Base-by-base conservation (phyloP, 2,888 invertebrate genomes). In the Lasioglossum lativentre region DNA sequence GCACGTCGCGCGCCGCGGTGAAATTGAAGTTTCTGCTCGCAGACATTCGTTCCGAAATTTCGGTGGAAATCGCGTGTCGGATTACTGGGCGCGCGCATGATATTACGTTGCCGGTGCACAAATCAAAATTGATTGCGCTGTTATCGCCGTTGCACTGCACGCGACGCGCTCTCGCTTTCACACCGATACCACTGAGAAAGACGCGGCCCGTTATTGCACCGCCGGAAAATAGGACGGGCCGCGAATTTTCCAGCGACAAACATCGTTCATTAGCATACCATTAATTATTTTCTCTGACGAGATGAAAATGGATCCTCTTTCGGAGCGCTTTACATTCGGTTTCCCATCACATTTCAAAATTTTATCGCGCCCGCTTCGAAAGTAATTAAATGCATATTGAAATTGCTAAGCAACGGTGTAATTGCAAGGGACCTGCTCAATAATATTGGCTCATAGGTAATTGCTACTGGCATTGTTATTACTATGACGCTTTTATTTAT, bases 121-220 rank as follows among this genome's bases (percentile, higher is more conserved):
- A 85, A 85, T 85, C 78, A 63, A 71, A 85, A 85, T 85, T 85
- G 84, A 85, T 85, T 66, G 78, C 85, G 19, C 47, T 70, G 84
- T 84, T 83, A 73, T 83, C 76, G 59, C 19, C 38, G 83, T 59
- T 47, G n/a, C 70, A 45, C 27, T 56, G 79, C 27, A 30, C 40
- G 78, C 78, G 72, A 34, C 66, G 56, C 73, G 56, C 40, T 70
- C 56, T 52, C 68, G 27, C 34, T 40, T 16, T n/a, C 34, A 68
- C 34, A 14, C 30, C 27, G 30, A 30, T 30, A n/a, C n/a, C 19
- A n/a, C n/a, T 19, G 59, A 42, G 77, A n/a, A 78, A 83, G 73
- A 63, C 78, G 68, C 56, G n/a, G 56, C 78, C 56, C 68, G 74
- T 78, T 84, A 84, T 84, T 84, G 16, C 23, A 3, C 12, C 23